Evolutionary conservation across 37 sponge, comb jelly and placozoan species (phyloP).

Genomic region (Geodia barretti): DNA sequence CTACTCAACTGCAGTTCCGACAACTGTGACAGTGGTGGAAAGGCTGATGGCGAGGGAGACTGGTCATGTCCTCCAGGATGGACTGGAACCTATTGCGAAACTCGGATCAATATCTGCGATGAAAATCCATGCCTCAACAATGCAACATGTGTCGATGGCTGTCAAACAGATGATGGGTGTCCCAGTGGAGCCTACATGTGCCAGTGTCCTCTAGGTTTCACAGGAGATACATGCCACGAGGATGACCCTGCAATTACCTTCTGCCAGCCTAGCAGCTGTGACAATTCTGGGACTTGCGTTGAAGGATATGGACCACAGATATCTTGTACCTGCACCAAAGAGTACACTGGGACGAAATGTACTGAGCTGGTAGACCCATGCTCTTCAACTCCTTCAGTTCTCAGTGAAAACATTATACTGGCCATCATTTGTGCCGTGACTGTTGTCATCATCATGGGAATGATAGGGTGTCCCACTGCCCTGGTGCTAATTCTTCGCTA

Average conservation of each 20-base stretch:
- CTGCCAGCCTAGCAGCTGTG: neutral
- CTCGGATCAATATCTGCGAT: neutral
- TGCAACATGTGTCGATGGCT: neutral
- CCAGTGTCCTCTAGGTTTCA: neutral
- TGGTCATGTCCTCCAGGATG: neutral
- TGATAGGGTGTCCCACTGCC: neutral
- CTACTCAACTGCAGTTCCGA: neutral
- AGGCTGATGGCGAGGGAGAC: neutral
- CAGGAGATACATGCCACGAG: neutral
- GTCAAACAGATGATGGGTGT: neutral
- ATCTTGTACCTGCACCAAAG: neutral
- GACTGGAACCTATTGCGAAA: neutral
- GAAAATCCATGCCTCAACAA: neutral
- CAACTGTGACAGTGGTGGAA: neutral
- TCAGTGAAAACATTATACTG: neutral
- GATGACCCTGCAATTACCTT: neutral
- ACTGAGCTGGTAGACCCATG: neutral
- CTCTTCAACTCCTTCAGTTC: neutral
- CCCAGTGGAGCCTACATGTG: neutral
- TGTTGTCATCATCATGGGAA: neutral
- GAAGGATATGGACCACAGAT: conserved; percentile 5
- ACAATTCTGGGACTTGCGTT: neutral
- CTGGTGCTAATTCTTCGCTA: neutral
- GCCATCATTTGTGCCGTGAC: neutral
- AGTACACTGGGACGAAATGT: conserved; percentile 11